Base-by-base conservation (phyloP, 2,888 invertebrate species). In the Trypoxylon attenuatum region DNA sequence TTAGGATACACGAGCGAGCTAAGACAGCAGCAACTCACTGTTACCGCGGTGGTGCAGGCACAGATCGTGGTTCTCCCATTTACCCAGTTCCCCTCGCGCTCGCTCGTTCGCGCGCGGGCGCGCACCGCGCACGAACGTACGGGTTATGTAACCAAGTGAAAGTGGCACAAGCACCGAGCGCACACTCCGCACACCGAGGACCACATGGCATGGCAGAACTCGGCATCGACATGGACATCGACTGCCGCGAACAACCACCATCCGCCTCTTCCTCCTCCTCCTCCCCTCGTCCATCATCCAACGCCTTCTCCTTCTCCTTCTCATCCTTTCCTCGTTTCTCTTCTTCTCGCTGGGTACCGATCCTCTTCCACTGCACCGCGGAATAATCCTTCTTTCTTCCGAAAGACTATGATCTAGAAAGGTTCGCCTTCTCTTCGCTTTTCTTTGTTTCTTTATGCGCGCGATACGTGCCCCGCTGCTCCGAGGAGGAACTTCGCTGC, bases 121-220 rank as follows among this genome's bases (percentile, higher is more conserved):
- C n/a, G n/a, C n/a, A n/a, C n/a, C n/a, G n/a, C n/a, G 76, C 80
- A 76, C 77, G 77, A 79, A 78, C 81, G 79, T 76, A 77, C 77
- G 74, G 73, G 76, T 87, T 87, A 87, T 85, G 86, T 86, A 87
- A 87, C 84, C 83, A 85, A 87, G 86, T 87, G 86, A 87, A 87
- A 87, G 86, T 87, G 84, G 86, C 86, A 86, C 85, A 85, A 75
- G 78, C 76, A 77, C 79, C 77, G 80, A 64, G 74, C 69, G 62
- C 69, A 52, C 68, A 61, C 64, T 62, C 72, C 69, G 62, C 69
- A 52, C 68, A 61, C 64, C 57, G 78, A 77, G 76, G 33, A 33
- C 33, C 33, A 33, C n/a, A 33, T 13, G 13, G 13, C 33, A 33
- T 33, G n/a, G n/a, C 76, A 76, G 62, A 62, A 58, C 66, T 59